A percentile compares a stretch with the other conserved stretches of the same genome.
Evolutionary conservation across 2,113 vertebrate species (phyloP).

Genomic region (Sitta europaea): DNA sequence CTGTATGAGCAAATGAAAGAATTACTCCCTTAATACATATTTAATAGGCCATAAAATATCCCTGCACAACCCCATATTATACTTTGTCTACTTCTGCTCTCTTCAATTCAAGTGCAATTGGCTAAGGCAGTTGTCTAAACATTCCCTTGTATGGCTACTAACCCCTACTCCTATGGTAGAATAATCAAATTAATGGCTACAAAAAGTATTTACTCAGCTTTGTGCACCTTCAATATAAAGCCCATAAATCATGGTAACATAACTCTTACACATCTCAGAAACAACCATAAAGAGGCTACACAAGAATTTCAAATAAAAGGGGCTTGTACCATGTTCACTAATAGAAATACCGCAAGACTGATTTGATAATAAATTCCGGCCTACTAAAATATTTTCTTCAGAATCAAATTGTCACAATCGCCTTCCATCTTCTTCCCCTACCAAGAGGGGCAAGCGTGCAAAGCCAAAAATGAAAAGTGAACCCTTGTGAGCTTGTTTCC

Average conservation of each 20-base stretch:
- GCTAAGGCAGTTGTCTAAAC: not conserved
- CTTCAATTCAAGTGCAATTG: not conserved
- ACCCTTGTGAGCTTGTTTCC: not conserved
- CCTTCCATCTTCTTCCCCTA: not conserved
- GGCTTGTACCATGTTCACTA: not conserved
- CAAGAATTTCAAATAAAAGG: not conserved
- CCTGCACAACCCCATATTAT: not conserved
- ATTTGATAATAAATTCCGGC: not conserved
- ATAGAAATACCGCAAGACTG: not conserved
- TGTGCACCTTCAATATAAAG: not conserved
- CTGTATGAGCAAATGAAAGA: conserved; percentile 1
- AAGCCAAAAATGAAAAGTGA: not conserved
- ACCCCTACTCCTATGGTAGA: not conserved
- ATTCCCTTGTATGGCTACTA: not conserved
- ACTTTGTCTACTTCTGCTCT: not conserved
- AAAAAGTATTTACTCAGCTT: not conserved
- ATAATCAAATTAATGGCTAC: not conserved
- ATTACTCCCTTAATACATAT: conserved; percentile 29
- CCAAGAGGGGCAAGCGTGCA: not conserved
- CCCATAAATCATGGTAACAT: not conserved
- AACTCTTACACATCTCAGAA: not conserved
- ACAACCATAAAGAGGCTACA: not conserved
- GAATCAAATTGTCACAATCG: not conserved
- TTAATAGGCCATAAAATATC: conserved; percentile 32
- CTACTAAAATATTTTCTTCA: not conserved